Base-by-base conservation (phyloP, 2,888 invertebrate species). In the Adela reaumurella region DNA sequence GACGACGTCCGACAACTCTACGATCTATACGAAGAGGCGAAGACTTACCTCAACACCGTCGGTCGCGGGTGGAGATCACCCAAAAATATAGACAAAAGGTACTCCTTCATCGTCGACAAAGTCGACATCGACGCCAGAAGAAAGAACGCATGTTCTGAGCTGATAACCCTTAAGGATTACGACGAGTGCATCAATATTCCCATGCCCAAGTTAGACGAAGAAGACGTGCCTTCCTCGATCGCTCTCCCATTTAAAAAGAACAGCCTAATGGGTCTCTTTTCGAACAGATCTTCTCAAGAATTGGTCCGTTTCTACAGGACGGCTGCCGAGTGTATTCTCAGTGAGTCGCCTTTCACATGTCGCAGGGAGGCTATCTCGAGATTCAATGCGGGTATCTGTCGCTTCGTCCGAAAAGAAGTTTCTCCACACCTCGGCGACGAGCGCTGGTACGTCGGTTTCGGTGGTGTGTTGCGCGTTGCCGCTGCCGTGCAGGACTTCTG, bases 341-440 rank as follows among this genome's bases (percentile, higher is more conserved):
- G 58, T 1, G 67, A 57, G 46, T 76, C 78, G 1, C 73, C 78
- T 1, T 49, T 56, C 41, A 58, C 54, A 6, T 78, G 78, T 54
- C 65, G 76, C 1, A 74, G 74, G 53, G 50, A 62, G 1, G 77
- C 77, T 55, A 74, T 74, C 46, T 63, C 71, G 2, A 70, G 64
- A 54, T 76, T 76, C 46, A 74, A 77, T 52, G 72, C 68, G 48
- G 73, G 71, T 19, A 54, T 78, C 42, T 77, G 77, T 76, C 68
- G 70, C 51, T 78, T 76, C 76, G 68, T 78, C 72, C 74, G 74
- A 54, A 64, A 65, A 16, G 68, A 72, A 10, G 67, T 78, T 1
- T 73, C 76, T 3, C 68, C 74, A 5, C 74, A 70, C 54, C 61
- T 78, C 3, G 54, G 59, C 1, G 74, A 77, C 43, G 77, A 76